These are phyloP conservation scores for Montipora capitata DNA, from an alignment of 92 coral and sea anemone species.

Conservation along the genomic window DNA sequence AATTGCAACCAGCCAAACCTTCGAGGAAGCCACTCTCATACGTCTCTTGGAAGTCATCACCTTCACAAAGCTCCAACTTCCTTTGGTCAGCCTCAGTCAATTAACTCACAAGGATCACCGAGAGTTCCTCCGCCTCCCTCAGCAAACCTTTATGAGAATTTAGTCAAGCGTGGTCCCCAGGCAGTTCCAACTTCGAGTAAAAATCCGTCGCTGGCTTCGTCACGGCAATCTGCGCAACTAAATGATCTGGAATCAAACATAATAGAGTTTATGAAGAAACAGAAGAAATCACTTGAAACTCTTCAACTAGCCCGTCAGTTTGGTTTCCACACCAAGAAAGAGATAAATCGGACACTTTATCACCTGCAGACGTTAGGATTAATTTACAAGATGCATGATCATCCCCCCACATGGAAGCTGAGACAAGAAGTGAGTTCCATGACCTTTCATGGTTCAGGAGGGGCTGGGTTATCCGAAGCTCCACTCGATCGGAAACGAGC, in stretches of 20 bases:
- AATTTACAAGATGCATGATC: slow-evolving; percentile 88
- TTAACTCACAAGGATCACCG: background rate
- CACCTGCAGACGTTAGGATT: slow-evolving; percentile 81
- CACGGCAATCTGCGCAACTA: slow-evolving; percentile 40
- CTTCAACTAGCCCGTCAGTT: slow-evolving; percentile 73
- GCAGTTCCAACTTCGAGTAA: slow-evolving; percentile 51
- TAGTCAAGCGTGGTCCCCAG: slow-evolving; percentile 77
- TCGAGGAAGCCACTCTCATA: background rate
- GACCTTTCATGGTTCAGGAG: slow-evolving; percentile 39
- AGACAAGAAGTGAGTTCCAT: slow-evolving; percentile 37
- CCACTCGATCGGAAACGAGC: slow-evolving; percentile 18
- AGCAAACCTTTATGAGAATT: slow-evolving; percentile 66
- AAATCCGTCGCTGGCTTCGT: background rate
- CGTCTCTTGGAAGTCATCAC: background rate
- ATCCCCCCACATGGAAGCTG: slow-evolving; percentile 94
- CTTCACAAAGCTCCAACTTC: background rate
- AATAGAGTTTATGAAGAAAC: slow-evolving; percentile 79
- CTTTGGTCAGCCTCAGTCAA: background rate
- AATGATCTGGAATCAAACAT: slow-evolving; percentile 64
- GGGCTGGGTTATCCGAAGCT: background rate
- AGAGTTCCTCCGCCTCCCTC: slow-evolving; percentile 87
- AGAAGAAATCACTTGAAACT: slow-evolving; percentile 79
- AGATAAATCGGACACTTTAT: slow-evolving; percentile 89
- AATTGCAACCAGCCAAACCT: slow-evolving; percentile 1
- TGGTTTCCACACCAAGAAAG: slow-evolving; percentile 85